phyloP scores from a whole-genome alignment of 2,888 invertebrate species.

The Amiota minor region DNA sequence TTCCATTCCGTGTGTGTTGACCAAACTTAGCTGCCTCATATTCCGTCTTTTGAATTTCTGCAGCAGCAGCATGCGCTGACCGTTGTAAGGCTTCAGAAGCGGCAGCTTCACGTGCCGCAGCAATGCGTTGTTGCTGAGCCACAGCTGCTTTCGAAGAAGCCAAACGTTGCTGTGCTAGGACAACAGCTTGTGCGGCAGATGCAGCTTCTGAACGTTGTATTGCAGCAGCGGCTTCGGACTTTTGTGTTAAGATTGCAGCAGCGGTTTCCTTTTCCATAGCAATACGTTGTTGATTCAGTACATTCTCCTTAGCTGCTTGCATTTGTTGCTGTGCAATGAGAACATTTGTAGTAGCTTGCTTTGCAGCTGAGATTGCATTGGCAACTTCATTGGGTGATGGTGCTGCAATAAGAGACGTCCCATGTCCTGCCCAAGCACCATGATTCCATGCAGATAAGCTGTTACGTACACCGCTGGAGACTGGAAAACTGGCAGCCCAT shows the following conservation, averaged over 20 bases:
- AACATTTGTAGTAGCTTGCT: constrained; percentile 82
- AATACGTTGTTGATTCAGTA: constrained; percentile 81
- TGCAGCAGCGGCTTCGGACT: constrained; percentile 80
- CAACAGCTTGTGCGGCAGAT: constrained; percentile 79
- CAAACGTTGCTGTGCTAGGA: constrained; percentile 81
- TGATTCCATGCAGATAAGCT: constrained; percentile 32
- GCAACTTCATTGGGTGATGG: constrained; percentile 81
- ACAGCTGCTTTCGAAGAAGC: constrained; percentile 82
- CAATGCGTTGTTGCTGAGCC: constrained; percentile 82
- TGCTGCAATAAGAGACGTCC: constrained; percentile 38
- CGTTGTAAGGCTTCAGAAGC: constrained; percentile 83
- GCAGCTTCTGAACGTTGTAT: constrained; percentile 80
- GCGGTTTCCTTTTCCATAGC: constrained; percentile 84
- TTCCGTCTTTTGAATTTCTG: constrained; percentile 80
- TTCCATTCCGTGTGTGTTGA: constrained; percentile 77
- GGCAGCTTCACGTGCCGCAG: constrained; percentile 82
- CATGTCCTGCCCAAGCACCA: constrained; percentile 43
- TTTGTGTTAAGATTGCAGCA: constrained; percentile 78
- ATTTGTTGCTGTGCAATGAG: constrained; percentile 83
- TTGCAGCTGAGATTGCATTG: constrained; percentile 82
- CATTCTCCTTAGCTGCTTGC: constrained; percentile 82
- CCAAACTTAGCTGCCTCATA: constrained; percentile 78
- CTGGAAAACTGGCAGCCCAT: constrained; percentile 48
- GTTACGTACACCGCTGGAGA: constrained; percentile 44
- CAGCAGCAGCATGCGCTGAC: constrained; percentile 81